A percentile compares a stretch with the other conserved stretches of the same genome.
phyloP scores from a whole-genome alignment of 2,797 vertebrate species.

The Crocidura indochinensis region DNA sequence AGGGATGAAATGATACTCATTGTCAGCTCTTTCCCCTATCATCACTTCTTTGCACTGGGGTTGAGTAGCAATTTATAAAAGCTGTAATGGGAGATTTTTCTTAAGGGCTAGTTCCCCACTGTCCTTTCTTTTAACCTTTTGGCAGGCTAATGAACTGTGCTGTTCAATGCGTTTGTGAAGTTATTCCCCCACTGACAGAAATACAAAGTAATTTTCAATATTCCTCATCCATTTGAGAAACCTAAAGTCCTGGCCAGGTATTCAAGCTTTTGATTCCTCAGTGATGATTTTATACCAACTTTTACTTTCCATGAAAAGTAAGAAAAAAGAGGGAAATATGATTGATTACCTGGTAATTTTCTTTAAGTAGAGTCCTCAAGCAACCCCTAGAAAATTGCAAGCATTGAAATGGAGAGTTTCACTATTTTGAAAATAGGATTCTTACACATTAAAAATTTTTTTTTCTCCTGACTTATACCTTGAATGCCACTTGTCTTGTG shows the following conservation, averaged over 20 bases:
- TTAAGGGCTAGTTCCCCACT: constrained; percentile 72
- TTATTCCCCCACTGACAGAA: constrained; percentile 79
- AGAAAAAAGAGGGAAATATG: not conserved
- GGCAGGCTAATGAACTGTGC: constrained; percentile 67
- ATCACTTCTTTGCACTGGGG: constrained; percentile 49
- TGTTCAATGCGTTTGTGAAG: constrained; percentile 82
- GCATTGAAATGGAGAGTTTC: constrained; percentile 29
- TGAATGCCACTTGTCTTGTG: constrained; percentile 66
- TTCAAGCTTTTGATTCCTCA: not conserved
- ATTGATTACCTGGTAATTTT: not conserved
- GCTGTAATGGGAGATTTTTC: not conserved
- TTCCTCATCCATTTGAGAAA: constrained; percentile 84
- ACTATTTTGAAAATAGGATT: constrained; percentile 71
- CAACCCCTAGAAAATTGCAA: constrained; percentile 24
- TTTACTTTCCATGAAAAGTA: not conserved
- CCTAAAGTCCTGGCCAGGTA: constrained; percentile 39
- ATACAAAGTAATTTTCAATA: constrained; percentile 68
- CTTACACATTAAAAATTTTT: constrained; percentile 61
- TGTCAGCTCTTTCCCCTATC: constrained; percentile 21
- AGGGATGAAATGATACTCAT: not conserved
- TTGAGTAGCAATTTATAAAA: constrained; percentile 67
- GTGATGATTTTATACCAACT: not conserved
- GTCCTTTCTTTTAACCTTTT: constrained; percentile 82
- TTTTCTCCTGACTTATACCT: constrained; percentile 71
- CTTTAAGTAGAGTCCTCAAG: constrained; percentile 29